A percentile compares a stretch with the other conserved stretches of the same genome.
Evolutionary conservation across 2,113 vertebrate genomes (phyloP).

Genomic region (Heteronetta atricapilla): DNA sequence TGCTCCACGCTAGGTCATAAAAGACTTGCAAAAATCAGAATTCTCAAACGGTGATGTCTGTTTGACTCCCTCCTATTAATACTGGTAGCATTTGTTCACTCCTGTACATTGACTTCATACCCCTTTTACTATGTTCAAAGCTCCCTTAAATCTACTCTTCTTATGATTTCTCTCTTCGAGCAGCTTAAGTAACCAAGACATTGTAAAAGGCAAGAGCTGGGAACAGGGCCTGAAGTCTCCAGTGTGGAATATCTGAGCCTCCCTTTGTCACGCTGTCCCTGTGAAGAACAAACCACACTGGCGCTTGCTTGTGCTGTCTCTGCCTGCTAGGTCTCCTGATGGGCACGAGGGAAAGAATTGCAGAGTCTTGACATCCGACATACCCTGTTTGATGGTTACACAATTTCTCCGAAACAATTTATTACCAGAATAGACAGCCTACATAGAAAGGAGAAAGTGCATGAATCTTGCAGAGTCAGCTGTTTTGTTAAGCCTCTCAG

Average conservation of each 20-base stretch:
- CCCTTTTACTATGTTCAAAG: not conserved
- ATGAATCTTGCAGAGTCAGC: not conserved
- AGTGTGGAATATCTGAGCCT: not conserved
- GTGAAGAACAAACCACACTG: fast-evolving
- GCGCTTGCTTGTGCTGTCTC: not conserved
- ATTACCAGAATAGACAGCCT: not conserved
- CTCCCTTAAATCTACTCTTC: not conserved
- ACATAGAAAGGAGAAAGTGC: not conserved
- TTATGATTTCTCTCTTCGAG: not conserved
- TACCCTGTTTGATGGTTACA: not conserved
- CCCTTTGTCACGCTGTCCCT: not conserved
- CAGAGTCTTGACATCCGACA: not conserved
- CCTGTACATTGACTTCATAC: not conserved
- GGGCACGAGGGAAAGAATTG: not conserved
- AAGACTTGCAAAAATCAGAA: not conserved
- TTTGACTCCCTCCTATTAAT: not conserved
- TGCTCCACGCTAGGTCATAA: not conserved
- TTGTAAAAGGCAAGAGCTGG: not conserved
- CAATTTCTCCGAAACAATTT: not conserved
- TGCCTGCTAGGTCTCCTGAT: fast-evolving
- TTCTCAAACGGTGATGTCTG: not conserved
- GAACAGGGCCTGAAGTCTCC: not conserved
- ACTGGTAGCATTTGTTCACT: not conserved
- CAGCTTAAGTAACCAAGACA: not conserved
- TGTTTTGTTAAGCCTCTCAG: not conserved